phyloP scores from a whole-genome alignment of 1,140 invertebrate genomes.

The Apis laboriosa region DNA sequence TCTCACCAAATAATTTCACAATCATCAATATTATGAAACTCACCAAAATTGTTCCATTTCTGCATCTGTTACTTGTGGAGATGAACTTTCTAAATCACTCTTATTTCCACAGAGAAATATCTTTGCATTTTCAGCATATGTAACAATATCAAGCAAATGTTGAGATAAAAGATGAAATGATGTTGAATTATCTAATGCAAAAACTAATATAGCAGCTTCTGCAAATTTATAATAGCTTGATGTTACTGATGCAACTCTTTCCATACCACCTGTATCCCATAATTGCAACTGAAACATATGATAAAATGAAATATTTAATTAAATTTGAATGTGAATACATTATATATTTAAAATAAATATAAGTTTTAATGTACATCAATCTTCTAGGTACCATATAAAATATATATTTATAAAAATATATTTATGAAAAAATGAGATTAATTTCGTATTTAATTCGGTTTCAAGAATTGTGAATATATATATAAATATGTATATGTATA shows the following conservation, averaged over 20 bases:
- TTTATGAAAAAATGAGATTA: neutral
- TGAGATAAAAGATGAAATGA: slow-evolving; percentile 96
- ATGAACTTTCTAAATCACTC: slow-evolving; percentile 87
- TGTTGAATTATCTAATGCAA: slow-evolving; percentile 93
- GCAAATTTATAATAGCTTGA: slow-evolving; percentile 97
- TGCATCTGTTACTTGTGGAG: slow-evolving; percentile 90
- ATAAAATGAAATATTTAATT: slow-evolving; percentile 8
- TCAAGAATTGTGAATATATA: slow-evolving; percentile 9
- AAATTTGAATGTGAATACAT: slow-evolving; percentile 6
- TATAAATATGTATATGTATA: neutral
- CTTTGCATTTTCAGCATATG: slow-evolving; percentile 95
- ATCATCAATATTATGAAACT: neutral
- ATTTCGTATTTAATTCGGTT: neutral
- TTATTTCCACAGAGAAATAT: slow-evolving; percentile 97
- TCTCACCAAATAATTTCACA: slow-evolving; percentile 84
- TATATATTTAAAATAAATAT: neutral
- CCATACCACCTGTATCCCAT: slow-evolving; percentile 97
- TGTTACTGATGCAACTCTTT: slow-evolving; percentile 95
- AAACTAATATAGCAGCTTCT: slow-evolving; percentile 94
- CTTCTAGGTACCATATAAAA: neutral
- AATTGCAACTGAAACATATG: slow-evolving; percentile 88
- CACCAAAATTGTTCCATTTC: slow-evolving; percentile 96
- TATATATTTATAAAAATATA: neutral
- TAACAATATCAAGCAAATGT: slow-evolving; percentile 94
- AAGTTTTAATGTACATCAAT: neutral